Evolutionary conservation across 1,140 invertebrate genomes (phyloP), one percentile per base, ranked within the genome.

Genomic region (Temnothorax nylanderi): DNA sequence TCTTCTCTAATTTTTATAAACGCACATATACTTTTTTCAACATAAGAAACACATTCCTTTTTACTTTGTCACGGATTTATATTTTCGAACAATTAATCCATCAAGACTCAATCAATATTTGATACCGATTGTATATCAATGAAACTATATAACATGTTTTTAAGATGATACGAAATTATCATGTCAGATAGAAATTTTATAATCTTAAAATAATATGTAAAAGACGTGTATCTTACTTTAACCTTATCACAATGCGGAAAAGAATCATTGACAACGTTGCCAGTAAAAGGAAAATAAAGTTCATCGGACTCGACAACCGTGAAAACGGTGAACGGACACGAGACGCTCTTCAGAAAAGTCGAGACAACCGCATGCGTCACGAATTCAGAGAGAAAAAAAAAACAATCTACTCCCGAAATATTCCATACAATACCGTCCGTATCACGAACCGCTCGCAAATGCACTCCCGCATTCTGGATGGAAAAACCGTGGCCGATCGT

Each of bases 401-500:
- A 47, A 34, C 32, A 54, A 37, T 34, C 18, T 58, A 34, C 32
- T 44, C 54, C 16, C 51, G 7, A 72, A 58, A 71, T 62, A 72
- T 37, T 82, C 11, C 41, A 41, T 75, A 84, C 80, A 84, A 84
- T 84, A n/a, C 54, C 41, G 41, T 5, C 26, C 69, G 69, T 54
- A 44, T 37, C n/a, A n/a, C 62, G n/a, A 67, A 37, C 41, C n/a
- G 13, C 47, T 32, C 37, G 21, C 13, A 1, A 82, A 60, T 82
- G 37, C 54, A 60, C 41, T 74, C 69, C 58, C 26, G 41, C 4
- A 49, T 74, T 74, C n/a, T 32, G 32, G 37, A 44, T 87, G 78
- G 47, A 87, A 89, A 89, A 89, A 87, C 77, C 62, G 84, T 74
- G 71, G 44, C 51, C 56, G 26, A 87, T 76, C 72, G 54, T 82